Conservation (phyloP, 2,888 invertebrate genomes). For the Bugulina stolonifera region DNA sequence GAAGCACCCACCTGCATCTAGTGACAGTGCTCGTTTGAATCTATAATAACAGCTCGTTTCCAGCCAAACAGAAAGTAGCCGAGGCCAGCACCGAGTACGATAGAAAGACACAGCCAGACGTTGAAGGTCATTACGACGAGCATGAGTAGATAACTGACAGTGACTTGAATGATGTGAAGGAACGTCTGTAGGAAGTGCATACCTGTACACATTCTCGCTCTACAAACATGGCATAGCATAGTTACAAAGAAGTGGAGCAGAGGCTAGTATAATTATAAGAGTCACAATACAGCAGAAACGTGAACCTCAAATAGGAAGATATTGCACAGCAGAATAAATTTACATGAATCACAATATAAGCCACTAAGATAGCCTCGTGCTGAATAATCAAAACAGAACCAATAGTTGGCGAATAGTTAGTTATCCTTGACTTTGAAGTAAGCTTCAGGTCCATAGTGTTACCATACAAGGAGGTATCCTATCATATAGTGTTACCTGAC, state of each 20-base stretch:
- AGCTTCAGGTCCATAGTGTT: no score
- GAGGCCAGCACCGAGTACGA: slow-evolving; percentile 78
- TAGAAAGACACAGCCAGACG: slow-evolving; percentile 82
- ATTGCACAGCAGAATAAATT: neutral
- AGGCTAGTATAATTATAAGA: no score
- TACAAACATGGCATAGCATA: no score
- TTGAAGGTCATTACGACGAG: slow-evolving; percentile 96
- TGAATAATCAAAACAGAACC: no score
- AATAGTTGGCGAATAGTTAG: no score
- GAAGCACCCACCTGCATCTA: no score
- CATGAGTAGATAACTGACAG: slow-evolving; percentile 88
- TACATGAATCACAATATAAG: neutral
- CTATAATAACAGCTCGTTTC: slow-evolving; percentile 81
- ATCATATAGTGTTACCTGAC: neutral
- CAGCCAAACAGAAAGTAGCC: slow-evolving; percentile 94
- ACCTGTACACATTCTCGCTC: slow-evolving; percentile 67
- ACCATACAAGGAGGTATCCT: no score
- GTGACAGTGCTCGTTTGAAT: slow-evolving; percentile 93
- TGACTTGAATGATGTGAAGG: slow-evolving; percentile 81
- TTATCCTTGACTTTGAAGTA: no score
- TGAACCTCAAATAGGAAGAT: neutral
- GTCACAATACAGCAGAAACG: neutral
- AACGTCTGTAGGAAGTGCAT: slow-evolving; percentile 80
- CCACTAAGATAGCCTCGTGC: no score
- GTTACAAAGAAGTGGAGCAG: no score